Conservation (phyloP, 2,113 vertebrate genomes). For the Morone chrysops region DNA sequence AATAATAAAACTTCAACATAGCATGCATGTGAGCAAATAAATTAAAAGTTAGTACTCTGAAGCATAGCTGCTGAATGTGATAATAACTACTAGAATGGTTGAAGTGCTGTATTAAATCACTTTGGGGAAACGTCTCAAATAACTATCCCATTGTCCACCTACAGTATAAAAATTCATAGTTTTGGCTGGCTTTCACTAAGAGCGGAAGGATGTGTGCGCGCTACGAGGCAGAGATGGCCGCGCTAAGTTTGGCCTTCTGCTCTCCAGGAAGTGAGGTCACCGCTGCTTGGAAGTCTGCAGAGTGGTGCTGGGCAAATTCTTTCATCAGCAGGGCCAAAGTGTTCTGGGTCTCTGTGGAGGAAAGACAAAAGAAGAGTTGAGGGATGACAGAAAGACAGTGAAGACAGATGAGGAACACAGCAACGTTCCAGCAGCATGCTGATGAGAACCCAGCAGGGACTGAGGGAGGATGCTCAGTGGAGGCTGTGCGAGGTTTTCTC, state of each 20-base stretch:
- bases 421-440: background rate
- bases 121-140: background rate
- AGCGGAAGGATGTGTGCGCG: conserved; percentile 21
- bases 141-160: conserved; percentile 43
- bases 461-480: background rate
- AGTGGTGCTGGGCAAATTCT: conserved; percentile 80
- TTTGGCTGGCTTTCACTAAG: conserved; percentile 28
- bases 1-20: conserved; percentile 56
- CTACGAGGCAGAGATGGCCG: conserved; percentile 72
- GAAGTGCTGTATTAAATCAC: conserved; percentile 51
- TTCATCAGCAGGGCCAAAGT: conserved; percentile 79
- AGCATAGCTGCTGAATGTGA: conserved; percentile 41
- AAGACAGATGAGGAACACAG: background rate
- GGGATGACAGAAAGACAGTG: background rate
- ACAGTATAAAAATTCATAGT: conserved; percentile 46
- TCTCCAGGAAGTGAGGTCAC: conserved; percentile 84
- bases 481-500: background rate
- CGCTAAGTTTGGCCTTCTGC: conserved; percentile 77
- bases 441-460: background rate
- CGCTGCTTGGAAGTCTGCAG: conserved; percentile 84
- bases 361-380: background rate
- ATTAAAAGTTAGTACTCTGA: conserved; percentile 60
- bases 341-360: conserved; percentile 83
- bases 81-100: conserved; percentile 28
- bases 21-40: conserved; percentile 56